Evolutionary conservation across 2,888 invertebrate species (phyloP).

Genomic region (Heteromurus nitidus): DNA sequence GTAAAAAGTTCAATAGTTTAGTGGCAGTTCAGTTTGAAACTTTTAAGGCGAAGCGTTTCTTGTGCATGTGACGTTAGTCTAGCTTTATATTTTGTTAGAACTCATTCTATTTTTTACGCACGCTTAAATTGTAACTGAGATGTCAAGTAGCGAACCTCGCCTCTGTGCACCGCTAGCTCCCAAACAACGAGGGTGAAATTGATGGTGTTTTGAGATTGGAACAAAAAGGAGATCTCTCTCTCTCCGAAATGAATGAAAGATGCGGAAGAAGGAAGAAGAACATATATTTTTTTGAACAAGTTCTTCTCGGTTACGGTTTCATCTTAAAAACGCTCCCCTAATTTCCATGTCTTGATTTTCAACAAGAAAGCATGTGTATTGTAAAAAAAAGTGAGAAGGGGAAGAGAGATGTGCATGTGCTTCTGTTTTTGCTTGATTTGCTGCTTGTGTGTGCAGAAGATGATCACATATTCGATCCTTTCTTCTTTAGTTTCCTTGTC

Average conservation of each 20-base stretch:
- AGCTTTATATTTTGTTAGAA: slow-evolving; percentile 1
- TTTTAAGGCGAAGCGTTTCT: too few species aligned
- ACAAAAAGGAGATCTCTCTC: background rate
- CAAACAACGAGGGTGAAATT: background rate
- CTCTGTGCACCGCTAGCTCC: too few species aligned
- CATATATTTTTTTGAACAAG: slow-evolving; percentile 32
- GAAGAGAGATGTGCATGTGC: slow-evolving; percentile 61
- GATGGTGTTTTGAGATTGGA: background rate
- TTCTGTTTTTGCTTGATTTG: slow-evolving; percentile 64
- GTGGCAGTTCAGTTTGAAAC: background rate
- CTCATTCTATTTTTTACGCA: slow-evolving; percentile 8
- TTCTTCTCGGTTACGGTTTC: slow-evolving; percentile 29
- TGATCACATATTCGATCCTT: slow-evolving; percentile 32
- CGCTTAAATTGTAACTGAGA: slow-evolving; percentile 49
- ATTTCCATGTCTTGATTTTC: slow-evolving; percentile 18
- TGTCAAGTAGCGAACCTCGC: slow-evolving; percentile 36
- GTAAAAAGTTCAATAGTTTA: background rate
- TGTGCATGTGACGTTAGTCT: too few species aligned
- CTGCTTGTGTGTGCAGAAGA: slow-evolving; percentile 46
- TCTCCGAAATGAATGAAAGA: slow-evolving; percentile 23
- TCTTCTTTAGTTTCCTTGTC: slow-evolving; percentile 47
- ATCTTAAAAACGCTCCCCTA: slow-evolving; percentile 36
- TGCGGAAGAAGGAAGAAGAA: slow-evolving; percentile 59
- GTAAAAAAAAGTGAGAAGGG: background rate
- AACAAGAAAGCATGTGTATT: background rate